Evolutionary conservation across 2,888 invertebrate species (phyloP), one percentile per base, ranked within the genome.

Genomic region (Trypoxylon attenuatum): DNA sequence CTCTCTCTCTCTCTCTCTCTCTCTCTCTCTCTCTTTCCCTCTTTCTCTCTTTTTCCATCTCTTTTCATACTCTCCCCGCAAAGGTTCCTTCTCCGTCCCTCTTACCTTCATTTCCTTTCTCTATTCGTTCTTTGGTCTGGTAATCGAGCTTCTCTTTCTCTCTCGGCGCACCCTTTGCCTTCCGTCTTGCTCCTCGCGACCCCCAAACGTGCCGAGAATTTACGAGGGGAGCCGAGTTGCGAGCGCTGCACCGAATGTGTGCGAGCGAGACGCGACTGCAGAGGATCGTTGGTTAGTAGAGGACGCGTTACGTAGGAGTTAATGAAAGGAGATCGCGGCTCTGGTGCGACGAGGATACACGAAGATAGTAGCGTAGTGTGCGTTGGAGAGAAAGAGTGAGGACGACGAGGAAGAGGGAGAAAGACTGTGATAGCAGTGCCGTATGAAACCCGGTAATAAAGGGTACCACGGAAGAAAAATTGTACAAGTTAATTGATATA

Each of bases 191-290:
- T 19, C n/a, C 5, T 49, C 60, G 21, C 33, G 22, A 69, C 57
- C 55, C 64, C 62, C 63, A 66, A 57, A 70, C 62, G 61, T 64
- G 63, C 69, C 78, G 81, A 76, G 69, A 61, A 71, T 74, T 74
- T 64, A 75, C 79, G 78, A 74, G 71, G 64, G 1, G 8, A 41
- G 42, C 58, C 68, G 54, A 55, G 53, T 63, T 58, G 73, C 71
- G n/a, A n/a, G 57, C 52, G 39, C 25, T 60, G 33, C 67, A 5
- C 46, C 50, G 39, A 55, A 51, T 46, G 49, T 38, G 57, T 19
- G 5, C 19, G 52, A 29, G 13, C 0, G 54, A 50, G 50, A 39
- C 6, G 2, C 1, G 15, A 2, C 15, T 21, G n/a, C 5, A 10
- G 33, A 33, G 33, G 33, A 13, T 33, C n/a, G 33, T 10, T 13